Evolutionary conservation across 1,140 invertebrate genomes (phyloP).

Genomic region (Chelonus insularis): DNA sequence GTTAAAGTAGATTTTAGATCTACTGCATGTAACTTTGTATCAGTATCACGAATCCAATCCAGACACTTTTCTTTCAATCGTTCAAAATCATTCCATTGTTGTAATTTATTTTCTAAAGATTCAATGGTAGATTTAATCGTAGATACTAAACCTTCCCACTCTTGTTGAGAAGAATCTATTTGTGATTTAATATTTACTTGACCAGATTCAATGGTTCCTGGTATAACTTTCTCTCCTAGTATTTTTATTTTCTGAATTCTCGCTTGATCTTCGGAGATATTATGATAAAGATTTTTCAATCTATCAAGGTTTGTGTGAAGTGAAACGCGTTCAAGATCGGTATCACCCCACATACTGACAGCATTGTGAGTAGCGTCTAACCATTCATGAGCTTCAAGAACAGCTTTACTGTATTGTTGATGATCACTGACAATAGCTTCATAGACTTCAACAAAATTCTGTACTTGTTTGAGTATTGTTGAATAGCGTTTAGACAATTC

Average conservation of each 20-base stretch:
- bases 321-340: slow-evolving; percentile 83
- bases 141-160: slow-evolving; percentile 84
- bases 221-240: slow-evolving; percentile 87
- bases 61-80: slow-evolving; percentile 81
- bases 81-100: slow-evolving; percentile 92
- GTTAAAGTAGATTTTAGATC: slow-evolving; percentile 81
- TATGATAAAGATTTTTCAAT: slow-evolving; percentile 72
- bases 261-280: slow-evolving; percentile 82
- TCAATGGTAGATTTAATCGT: slow-evolving; percentile 77
- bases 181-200: slow-evolving; percentile 84
- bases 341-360: slow-evolving; percentile 83
- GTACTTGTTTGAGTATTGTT: slow-evolving; percentile 69
- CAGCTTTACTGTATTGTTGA: slow-evolving; percentile 87
- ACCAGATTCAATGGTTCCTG: slow-evolving; percentile 82
- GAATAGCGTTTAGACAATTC: slow-evolving; percentile 66
- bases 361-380: slow-evolving; percentile 87
- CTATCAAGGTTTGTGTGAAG: slow-evolving; percentile 91
- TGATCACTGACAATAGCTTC: slow-evolving; percentile 91
- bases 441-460: slow-evolving; percentile 73
- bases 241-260: slow-evolving; percentile 77
- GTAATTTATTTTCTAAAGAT: slow-evolving; percentile 76
- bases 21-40: slow-evolving; percentile 84
- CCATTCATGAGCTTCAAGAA: slow-evolving; percentile 88
- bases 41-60: slow-evolving; percentile 86
- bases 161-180: slow-evolving; percentile 84